Evolutionary conservation across 2,888 invertebrate species (phyloP), one percentile per base, ranked within the genome.

Genomic region (Syrphus vitripennis): DNA sequence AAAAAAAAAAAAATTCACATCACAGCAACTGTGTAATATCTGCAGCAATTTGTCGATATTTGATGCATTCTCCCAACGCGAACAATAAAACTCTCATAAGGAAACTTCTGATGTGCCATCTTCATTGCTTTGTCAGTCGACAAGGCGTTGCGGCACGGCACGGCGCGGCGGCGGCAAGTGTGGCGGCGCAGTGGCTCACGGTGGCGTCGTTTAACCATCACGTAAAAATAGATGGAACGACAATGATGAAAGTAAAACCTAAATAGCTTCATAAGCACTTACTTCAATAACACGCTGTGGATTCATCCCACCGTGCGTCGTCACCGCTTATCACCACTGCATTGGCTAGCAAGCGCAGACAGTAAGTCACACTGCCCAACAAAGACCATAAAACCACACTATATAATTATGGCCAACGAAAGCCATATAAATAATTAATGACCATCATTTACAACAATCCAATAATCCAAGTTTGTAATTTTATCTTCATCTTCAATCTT

Each of bases 381-480:
- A 34, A 57, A 45, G 61, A 42, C 75, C 31, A 55, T 12, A 21
- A 21, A 42, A 59, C 77, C n/a, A 21, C 19, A 53, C 59, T 48
- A 70, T 74, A 74, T 86, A 82, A 82, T 86, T 86, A 82, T 86
- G 86, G 86, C 69, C 77, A 86, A 82, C 48, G 86, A 86, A 86
- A 86, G 86, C 86, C 86, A 86, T 86, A 86, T 86, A 86, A 86
- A 86, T 86, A 82, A 86, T 86, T 78, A 86, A 86, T 86, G 86
- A 86, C 82, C 86, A 78, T 81, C 86, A 81, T 86, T 86, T 77
- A 77, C 86, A 67, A 86, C 70, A 79, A 82, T 77, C 40, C 86
- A 82, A 77, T 82, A 53, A 72, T 74, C 79, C 83, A 69, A 55
- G 71, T 76, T 81, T 80, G 84, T 72, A 67, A 48, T 55, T 76